Conservation (phyloP, 2,113 vertebrate genomes). For the Atlantisia rogersi region DNA sequence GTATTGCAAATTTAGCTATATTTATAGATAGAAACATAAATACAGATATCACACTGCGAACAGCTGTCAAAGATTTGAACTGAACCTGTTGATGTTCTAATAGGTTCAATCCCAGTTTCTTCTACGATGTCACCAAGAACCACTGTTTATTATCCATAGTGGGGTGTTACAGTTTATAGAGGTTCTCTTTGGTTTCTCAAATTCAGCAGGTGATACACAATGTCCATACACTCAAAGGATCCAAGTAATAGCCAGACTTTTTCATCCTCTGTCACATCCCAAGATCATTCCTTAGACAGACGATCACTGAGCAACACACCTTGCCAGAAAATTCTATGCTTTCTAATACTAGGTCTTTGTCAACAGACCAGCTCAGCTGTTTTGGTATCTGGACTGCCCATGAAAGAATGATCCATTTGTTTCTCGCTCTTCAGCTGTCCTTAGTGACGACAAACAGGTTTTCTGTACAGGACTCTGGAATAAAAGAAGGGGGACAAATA, state of each 20-base stretch:
- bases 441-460: background rate
- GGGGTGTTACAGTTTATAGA: background rate
- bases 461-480: background rate
- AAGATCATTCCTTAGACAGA: background rate
- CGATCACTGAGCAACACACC: background rate
- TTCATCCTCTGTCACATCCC: background rate
- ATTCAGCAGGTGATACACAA: background rate
- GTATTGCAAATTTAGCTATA: background rate
- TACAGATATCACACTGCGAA: background rate
- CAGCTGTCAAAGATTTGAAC: background rate
- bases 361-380: background rate
- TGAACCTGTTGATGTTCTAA: background rate
- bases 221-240: background rate
- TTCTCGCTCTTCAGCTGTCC: background rate
- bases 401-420: background rate
- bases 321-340: background rate
- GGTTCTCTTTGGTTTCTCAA: background rate
- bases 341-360: background rate
- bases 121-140: background rate
- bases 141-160: background rate
- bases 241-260: background rate
- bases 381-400: background rate
- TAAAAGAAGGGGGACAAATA: background rate
- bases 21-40: background rate
- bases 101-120: background rate